Conservation (phyloP, 2,888 invertebrate genomes). For the Andrena camellia region DNA sequence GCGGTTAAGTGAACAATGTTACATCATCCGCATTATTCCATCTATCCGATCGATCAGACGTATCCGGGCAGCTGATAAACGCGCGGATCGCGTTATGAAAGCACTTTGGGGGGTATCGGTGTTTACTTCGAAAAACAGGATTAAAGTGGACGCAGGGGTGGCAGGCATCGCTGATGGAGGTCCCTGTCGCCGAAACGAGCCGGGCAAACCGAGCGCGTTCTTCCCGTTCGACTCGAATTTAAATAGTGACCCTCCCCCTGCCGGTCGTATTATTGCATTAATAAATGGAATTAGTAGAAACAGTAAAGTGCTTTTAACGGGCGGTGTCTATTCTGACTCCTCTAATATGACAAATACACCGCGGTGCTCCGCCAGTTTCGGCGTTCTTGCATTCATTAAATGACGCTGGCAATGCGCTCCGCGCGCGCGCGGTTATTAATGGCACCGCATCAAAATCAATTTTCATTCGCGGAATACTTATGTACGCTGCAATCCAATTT, state of each 20-base stretch:
- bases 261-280: slow-evolving; percentile 76
- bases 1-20: slow-evolving; percentile 66
- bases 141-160: slow-evolving; percentile 56
- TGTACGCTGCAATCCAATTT: slow-evolving; percentile 84
- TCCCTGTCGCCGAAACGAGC: slow-evolving; percentile 22
- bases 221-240: slow-evolving; percentile 62
- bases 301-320: slow-evolving; percentile 84
- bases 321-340: slow-evolving; percentile 78
- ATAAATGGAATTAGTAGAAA: slow-evolving; percentile 82
- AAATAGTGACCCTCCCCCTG: slow-evolving; percentile 62
- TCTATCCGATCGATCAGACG: slow-evolving; percentile 67
- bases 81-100: slow-evolving; percentile 66
- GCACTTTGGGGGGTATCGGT: slow-evolving; percentile 60
- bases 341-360: slow-evolving; percentile 82
- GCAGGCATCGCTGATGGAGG: slow-evolving; percentile 52
- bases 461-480: slow-evolving; percentile 84
- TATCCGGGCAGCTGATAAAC: slow-evolving; percentile 66
- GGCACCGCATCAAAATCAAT: slow-evolving; percentile 83
- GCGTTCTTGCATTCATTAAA: slow-evolving; percentile 83
- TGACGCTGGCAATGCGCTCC: slow-evolving; percentile 77
- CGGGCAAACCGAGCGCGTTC: slow-evolving; percentile 24
- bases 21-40: slow-evolving; percentile 67
- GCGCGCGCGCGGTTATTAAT: slow-evolving; percentile 78
- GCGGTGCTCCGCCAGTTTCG: slow-evolving; percentile 67
- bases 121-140: slow-evolving; percentile 69